A percentile compares a stretch with the other conserved stretches of the same genome.
Conservation (phyloP, 2,797 vertebrate species). For the Sebastiscus albofasciatus region DNA sequence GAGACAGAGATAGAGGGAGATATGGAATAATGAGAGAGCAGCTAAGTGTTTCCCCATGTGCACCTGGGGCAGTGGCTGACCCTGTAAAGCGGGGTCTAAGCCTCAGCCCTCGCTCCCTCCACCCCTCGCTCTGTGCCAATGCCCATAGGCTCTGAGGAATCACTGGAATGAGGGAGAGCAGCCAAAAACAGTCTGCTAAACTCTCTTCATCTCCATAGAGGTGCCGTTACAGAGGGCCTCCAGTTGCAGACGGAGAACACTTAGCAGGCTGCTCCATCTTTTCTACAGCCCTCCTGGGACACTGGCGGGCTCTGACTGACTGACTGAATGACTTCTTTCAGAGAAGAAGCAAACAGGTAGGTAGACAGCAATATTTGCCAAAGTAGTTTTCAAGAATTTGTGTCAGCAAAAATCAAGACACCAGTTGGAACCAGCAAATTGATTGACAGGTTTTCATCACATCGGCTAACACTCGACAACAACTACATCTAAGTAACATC, state of each 20-base stretch:
- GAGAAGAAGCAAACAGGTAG: not conserved
- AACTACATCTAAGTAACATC: not conserved
- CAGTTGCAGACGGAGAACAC: constrained; percentile 4
- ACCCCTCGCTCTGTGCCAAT: constrained; percentile 37
- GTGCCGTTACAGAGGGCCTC: constrained; percentile 11
- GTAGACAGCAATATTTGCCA: not conserved
- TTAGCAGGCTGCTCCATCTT: not conserved
- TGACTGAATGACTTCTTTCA: no score
- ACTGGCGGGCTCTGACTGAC: not conserved
- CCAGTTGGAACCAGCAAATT: not conserved
- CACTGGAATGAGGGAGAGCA: constrained; percentile 48
- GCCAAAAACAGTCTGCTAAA: constrained; percentile 39
- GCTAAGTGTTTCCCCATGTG: constrained; percentile 74
- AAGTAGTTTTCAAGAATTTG: not conserved
- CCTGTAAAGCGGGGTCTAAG: constrained; percentile 44
- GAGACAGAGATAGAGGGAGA: constrained; percentile 31
- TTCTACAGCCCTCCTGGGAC: constrained; percentile 11
- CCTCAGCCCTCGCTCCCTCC: constrained; percentile 8
- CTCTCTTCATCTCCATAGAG: constrained; percentile 21
- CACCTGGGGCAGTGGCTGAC: constrained; percentile 60
- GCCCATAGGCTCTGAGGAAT: constrained; percentile 63
- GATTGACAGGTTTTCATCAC: not conserved
- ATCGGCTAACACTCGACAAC: not conserved
- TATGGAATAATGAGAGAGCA: constrained; percentile 36
- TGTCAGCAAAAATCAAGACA: not conserved